phyloP scores from a whole-genome alignment of 2,113 vertebrate species.

The Mesocricetus auratus region DNA sequence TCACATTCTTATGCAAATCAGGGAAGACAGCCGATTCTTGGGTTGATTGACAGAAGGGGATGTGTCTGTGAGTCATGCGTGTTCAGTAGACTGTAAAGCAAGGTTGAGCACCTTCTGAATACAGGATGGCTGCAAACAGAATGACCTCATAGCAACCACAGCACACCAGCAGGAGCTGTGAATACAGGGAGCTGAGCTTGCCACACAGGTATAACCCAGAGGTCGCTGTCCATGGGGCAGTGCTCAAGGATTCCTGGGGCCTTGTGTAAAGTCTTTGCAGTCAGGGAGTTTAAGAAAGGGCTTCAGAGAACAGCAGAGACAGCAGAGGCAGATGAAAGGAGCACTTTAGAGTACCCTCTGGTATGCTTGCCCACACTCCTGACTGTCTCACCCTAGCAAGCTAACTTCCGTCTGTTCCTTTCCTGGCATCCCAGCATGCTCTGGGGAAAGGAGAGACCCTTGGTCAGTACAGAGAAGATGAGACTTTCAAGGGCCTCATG shows the following conservation, averaged over 20 bases:
- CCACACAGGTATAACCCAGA: accelerated
- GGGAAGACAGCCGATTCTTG: background rate
- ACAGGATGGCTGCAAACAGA: too few species aligned
- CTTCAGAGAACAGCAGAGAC: background rate
- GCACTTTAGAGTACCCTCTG: too few species aligned
- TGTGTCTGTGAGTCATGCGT: accelerated
- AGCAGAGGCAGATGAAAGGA: background rate
- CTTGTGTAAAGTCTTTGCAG: accelerated
- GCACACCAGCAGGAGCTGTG: background rate
- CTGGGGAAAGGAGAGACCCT: background rate
- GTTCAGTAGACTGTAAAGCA: accelerated
- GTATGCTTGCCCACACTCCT: background rate
- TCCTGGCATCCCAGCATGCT: background rate
- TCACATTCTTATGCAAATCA: background rate
- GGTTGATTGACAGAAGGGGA: background rate
- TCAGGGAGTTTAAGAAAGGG: background rate
- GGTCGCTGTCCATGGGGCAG: background rate
- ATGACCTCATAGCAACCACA: accelerated
- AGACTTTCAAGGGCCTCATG: background rate
- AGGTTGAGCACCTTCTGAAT: background rate
- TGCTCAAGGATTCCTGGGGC: too few species aligned
- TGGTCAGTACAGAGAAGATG: background rate
- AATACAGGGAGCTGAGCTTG: accelerated
- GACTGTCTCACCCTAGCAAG: background rate
- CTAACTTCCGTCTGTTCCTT: conserved; percentile 62